Evolutionary conservation across 2,888 invertebrate genomes (phyloP), one percentile per base, ranked within the genome.

Genomic region (Cephonodes hylas): DNA sequence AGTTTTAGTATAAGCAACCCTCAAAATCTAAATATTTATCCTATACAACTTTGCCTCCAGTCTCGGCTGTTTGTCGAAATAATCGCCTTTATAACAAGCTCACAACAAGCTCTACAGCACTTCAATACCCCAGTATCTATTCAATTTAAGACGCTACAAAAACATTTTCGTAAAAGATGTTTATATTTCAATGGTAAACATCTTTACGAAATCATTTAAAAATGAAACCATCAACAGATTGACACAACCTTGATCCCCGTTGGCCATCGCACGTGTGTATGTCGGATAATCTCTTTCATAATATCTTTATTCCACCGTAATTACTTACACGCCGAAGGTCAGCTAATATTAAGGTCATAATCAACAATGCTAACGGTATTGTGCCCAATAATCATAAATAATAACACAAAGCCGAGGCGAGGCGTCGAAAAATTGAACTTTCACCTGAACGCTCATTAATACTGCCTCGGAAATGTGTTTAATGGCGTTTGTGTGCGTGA

Each of bases 331-430:
- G 74, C 72, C 73, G 80, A 74, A 81, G 81, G 78, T 81, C 77
- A 77, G 67, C 63, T 65, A 67, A 73, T 80, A 84, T 83, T 83
- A 82, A 73, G 82, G 81, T 74, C 79, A 76, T 74, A 72, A 73
- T 74, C 70, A 64, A 76, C 71, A 76, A 76, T 74, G 69, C 71
- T 74, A 78, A 78, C 74, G 73, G 75, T 67, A 70, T 64, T 70
- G 68, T 70, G 72, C 63, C 67, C 70, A 75, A 77, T 74, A 73
- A 77, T 71, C 72, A 74, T 82, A 79, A 83, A 79, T 79, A 80
- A 77, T 67, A 67, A 65, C 64, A 74, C 67, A 76, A 80, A 75
- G 72, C 71, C 67, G 63, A 23, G 58, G 45, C 68, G 68, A 63
- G 63, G 63, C 66, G 60, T 72, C 65, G 66, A 76, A 72, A 77